Percentiles rank a stretch among this genome's conserved stretches.
These are phyloP conservation scores for Botia almorhae DNA, from an alignment of 2,797 vertebrate species.

Conservation along the genomic window DNA sequence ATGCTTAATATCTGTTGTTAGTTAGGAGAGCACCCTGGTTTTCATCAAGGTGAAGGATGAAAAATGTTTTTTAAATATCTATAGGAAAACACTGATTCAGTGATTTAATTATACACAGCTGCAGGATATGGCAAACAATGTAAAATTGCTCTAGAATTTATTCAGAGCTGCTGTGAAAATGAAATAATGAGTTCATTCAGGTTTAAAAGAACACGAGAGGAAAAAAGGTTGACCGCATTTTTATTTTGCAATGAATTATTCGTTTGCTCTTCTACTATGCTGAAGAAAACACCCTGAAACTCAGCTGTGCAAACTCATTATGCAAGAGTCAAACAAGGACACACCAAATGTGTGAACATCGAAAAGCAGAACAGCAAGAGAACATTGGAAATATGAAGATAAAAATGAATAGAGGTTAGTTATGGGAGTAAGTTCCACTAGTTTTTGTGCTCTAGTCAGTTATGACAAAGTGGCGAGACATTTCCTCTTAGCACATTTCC, in stretches of 20 bases:
- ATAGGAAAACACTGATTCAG: neutral
- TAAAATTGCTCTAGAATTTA: neutral
- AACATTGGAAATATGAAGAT: neutral
- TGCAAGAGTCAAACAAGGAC: neutral
- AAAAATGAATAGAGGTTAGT: neutral
- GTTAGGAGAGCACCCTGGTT: neutral
- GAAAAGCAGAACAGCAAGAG: neutral
- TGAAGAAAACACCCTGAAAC: neutral
- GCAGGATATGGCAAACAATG: neutral
- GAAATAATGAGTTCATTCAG: neutral
- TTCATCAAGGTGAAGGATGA: neutral
- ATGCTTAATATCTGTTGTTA: constrained; percentile 2
- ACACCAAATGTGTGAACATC: neutral
- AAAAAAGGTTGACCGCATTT: neutral
- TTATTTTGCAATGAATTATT: neutral
- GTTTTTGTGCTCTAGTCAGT: neutral
- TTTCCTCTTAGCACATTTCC: constrained; percentile 1
- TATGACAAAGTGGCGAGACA: constrained; percentile 1
- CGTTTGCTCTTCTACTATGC: neutral
- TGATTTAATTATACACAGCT: neutral
- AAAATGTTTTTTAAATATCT: neutral
- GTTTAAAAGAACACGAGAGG: neutral
- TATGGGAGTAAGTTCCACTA: neutral
- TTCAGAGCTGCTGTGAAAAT: neutral
- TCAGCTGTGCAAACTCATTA: neutral